Evolutionary conservation across 1,140 invertebrate species (phyloP), one percentile per base, ranked within the genome.

Genomic region (Agrilus planipennis): DNA sequence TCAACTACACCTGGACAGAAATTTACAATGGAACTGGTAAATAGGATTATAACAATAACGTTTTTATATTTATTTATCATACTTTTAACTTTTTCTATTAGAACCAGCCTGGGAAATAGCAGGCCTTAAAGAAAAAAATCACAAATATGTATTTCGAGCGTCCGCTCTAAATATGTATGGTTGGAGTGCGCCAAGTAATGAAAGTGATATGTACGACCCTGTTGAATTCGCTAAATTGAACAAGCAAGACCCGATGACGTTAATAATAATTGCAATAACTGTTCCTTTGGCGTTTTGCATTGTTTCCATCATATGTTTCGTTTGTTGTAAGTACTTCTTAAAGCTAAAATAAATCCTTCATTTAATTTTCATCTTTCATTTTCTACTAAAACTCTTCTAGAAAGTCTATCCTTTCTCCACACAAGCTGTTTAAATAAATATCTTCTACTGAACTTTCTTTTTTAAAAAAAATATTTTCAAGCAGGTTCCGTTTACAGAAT

Each of bases 11-110:
- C 10, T 88, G 88, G 76, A 68, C 69, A 25, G 53, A 76, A 4
- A 75, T 81, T 19, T 90, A 89, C 54, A 92, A 90, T 59, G 88
- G 84, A 34, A 81, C 79, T 21, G 73, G 79, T 72, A 63, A 61
- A 9, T 39, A 10, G 10, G 18, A 29, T 44, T 23, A 15, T 7
- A 27, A 27, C 7, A 27, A 27, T 27, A 9, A 27, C 23, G 23
- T 27, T 34, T 43, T 34, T 37, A 45, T 28, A 36, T 5, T 17
- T 25, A 3, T 7, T 18, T 20, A 34, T 17, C 5, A n/a, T 23
- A 34, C 11, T 49, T 22, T 28, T 34, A 40, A 16, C 29, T 36
- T 38, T 17, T 41, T 43, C 43, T 55, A 60, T 14, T 53, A 71
- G 79, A 84, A 12, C 75, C 75, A 45, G 79, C 79, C 47, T 94